Base-by-base conservation (phyloP, 2,113 vertebrate species). In the Cairina moschata region DNA sequence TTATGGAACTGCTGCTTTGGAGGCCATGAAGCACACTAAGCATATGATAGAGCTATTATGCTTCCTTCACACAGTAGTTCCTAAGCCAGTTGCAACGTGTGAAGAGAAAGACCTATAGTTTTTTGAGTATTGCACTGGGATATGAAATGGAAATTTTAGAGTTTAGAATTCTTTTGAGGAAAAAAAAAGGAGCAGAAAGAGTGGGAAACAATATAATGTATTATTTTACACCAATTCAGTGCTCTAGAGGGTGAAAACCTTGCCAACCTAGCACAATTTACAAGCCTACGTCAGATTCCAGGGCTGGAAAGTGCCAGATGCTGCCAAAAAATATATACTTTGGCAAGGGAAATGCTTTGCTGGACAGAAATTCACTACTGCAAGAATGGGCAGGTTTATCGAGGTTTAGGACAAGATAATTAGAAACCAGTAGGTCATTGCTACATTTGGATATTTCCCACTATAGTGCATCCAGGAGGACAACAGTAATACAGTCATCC, bases 231-330 rank as follows among this genome's bases (percentile, higher is more conserved):
- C 89, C 86, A 91, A 50, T 96, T 95, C 90, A 93, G 90, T 97
- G 84, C 92, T 96, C 96, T 91, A 29, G 96, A 97, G 94, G 95
- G 86, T 48, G 46, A 89, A 91, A 59, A 38, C 96, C 87, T 97
- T 97, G 97, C 97, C 90, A 97, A 67, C 84, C 91, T 86, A 97
- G 97, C 97, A 98, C 91, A 98, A 96, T 98, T 98, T 97, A 96
- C 96, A 98, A 97, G 96, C 94, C 96, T 97, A 96, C 84, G 90
- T 97, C 92, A 97, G 95, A 97, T 97, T 97, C 95, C 96, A 98
- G 86, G 77, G 29, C 89, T 98, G 96, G 93, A 96, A 97, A 96
- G 86, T 96, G 90, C 83, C 89, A 91, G 62, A 92, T 62, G 23
- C 75, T 97, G 97, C 98, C 98, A 98, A 97, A 94, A 95, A 90